These are phyloP conservation scores for Mormyrus lacerda DNA, from an alignment of 2,113 vertebrate genomes.

Conservation along the genomic window DNA sequence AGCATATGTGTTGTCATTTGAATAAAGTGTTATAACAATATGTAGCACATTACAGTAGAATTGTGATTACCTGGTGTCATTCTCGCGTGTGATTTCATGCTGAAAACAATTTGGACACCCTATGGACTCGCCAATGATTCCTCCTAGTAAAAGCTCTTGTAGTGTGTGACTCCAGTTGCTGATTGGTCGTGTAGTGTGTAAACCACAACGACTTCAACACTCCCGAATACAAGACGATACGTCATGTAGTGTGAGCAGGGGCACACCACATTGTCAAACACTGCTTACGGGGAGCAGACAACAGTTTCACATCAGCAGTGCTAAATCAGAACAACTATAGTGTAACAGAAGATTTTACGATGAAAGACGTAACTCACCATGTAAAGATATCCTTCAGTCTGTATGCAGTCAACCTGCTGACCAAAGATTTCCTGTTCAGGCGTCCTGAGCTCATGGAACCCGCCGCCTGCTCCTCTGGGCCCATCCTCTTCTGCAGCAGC, in stretches of 20 bases:
- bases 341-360: neutral
- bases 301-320: neutral
- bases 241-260: neutral
- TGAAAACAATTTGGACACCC: neutral
- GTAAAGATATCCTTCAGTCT: slow-evolving; percentile 50
- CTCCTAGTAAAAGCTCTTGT: neutral
- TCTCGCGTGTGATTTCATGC: neutral
- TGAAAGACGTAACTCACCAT: slow-evolving; percentile 43
- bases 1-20: neutral
- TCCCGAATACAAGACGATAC: neutral
- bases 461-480: slow-evolving; percentile 21
- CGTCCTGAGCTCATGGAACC: slow-evolving; percentile 29
- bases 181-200: neutral
- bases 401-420: slow-evolving; percentile 34
- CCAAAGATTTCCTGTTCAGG: slow-evolving; percentile 13
- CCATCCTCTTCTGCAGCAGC: slow-evolving; percentile 43
- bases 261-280: neutral
- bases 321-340: neutral
- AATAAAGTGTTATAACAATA: neutral
- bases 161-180: neutral
- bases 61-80: neutral
- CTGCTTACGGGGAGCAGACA: neutral
- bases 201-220: neutral
- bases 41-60: neutral
- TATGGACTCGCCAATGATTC: neutral